Conservation (phyloP, 2,888 invertebrate species). For the Heteropelma amictum region DNA sequence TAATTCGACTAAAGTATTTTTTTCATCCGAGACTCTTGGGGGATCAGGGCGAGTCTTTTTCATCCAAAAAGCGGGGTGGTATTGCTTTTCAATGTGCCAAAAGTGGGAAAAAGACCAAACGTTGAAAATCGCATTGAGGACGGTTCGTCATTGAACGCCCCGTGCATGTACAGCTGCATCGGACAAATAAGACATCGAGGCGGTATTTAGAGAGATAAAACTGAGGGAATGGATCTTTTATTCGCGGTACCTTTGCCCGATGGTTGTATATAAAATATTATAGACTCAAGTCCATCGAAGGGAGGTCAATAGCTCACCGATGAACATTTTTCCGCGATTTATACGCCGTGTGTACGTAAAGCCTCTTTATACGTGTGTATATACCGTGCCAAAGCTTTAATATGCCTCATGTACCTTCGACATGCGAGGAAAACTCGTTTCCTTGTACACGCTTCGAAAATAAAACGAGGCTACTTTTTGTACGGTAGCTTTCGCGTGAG, state of each 20-base stretch:
- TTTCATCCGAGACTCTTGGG: too few species aligned
- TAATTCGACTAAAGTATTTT: too few species aligned
- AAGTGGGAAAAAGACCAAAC: neutral
- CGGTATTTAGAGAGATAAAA: constrained; percentile 42
- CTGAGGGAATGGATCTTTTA: constrained; percentile 2
- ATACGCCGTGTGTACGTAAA: neutral
- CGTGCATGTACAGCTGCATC: too few species aligned
- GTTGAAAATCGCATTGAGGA: too few species aligned
- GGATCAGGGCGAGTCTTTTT: too few species aligned
- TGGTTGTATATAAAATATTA: constrained; percentile 10
- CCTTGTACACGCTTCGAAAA: neutral
- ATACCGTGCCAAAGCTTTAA: constrained; percentile 57
- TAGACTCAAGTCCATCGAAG: constrained; percentile 44
- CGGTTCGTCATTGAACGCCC: too few species aligned
- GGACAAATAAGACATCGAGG: constrained; percentile 31
- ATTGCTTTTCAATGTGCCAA: too few species aligned
- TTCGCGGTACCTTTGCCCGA: neutral
- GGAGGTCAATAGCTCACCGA: constrained; percentile 69
- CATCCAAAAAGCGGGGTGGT: too few species aligned
- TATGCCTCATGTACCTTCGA: constrained; percentile 62
- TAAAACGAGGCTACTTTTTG: neutral
- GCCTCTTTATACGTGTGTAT: constrained; percentile 16
- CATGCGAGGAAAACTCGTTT: constrained; percentile 61
- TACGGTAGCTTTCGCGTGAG: constrained; percentile 56
- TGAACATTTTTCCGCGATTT: constrained; percentile 23